Base-by-base conservation (phyloP, 35 echinoderm and acorn worm species). In the Diadema setosum region DNA sequence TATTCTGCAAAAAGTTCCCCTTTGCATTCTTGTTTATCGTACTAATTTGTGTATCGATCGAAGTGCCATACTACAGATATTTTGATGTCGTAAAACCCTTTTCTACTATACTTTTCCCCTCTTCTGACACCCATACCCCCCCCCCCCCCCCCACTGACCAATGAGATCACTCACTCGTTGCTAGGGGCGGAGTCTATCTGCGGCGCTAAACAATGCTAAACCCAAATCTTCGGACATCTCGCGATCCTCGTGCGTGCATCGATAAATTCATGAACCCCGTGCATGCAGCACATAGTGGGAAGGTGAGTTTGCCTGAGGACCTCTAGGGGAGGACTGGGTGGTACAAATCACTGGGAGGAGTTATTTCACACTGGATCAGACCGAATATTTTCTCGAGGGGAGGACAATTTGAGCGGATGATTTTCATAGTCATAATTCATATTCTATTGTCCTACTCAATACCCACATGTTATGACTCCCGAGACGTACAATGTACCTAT, bases 321-420 rank as follows among this genome's bases (percentile, higher is more conserved):
- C 52, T 21, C 17, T 81, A 59, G 4, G 86, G 86, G 4, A 88
- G 46, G 20, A 60, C 86, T 0, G 67, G 46, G 34, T 55, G 75
- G 39, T 36, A 88, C 26, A n/a, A n/a, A n/a, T 67, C 15, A 34
- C 35, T 48, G 27, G 86, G 75, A 11, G 86, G 86, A 12, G 27
- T 33, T 18, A 88, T 20, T 23, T 46, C 42, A 52, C 86, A 88
- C 33, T 88, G 75, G 21, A 88, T 81, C 5, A 88, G 48, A 52
- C 86, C 86, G 41, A 81, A 88, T 4, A 36, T 39, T 35, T 88
- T 16, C 56, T 81, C 69, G n/a, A 74, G 0, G 31, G 43, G 42
- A 34, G 45, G 20, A 30, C 50, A 46, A 76, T 61, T 58, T 55
- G 5, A 24, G 23, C 17, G 41, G 3, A 81, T 15, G 3, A 88